Percentiles rank a stretch among this genome's conserved stretches.
These are phyloP conservation scores for Choreutis nemorana DNA, from an alignment of 2,888 invertebrate genomes.

Conservation along the genomic window DNA sequence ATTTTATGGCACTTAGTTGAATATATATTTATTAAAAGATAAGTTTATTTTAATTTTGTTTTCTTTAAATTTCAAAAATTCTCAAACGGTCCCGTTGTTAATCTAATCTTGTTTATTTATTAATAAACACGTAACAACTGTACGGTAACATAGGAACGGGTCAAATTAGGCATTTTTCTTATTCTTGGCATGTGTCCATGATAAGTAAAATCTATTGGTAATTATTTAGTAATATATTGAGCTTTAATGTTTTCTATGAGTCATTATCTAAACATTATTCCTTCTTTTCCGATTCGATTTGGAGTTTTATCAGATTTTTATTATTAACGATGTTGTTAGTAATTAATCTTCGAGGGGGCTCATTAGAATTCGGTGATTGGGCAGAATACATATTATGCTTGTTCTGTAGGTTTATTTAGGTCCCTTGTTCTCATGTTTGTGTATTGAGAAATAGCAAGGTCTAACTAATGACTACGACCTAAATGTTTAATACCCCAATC, in stretches of 20 bases:
- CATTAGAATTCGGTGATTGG: no score
- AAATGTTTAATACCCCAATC: no score
- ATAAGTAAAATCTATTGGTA: constrained; percentile 61
- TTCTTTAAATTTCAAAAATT: background rate
- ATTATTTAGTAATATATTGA: constrained; percentile 56
- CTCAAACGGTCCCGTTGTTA: constrained; percentile 8
- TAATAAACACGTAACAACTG: constrained; percentile 49
- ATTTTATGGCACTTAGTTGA: no score
- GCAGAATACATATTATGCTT: no score
- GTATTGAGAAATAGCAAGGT: no score
- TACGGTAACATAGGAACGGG: constrained; percentile 40
- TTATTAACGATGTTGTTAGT: constrained; percentile 8
- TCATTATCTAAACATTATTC: constrained; percentile 52
- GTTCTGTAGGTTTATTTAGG: no score
- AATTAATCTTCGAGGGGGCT: no score
- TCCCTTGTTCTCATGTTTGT: no score
- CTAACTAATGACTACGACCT: no score
- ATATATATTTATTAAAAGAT: no score
- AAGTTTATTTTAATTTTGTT: constrained; percentile 3
- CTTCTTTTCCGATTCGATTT: constrained; percentile 39
- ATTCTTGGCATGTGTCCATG: constrained; percentile 23
- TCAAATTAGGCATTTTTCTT: constrained; percentile 37
- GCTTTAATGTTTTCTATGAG: constrained; percentile 41
- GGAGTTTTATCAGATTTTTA: constrained; percentile 14
- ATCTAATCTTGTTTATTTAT: constrained; percentile 18